Evolutionary conservation across 2,888 invertebrate genomes (phyloP).

Genomic region (Serrognathus titanus): DNA sequence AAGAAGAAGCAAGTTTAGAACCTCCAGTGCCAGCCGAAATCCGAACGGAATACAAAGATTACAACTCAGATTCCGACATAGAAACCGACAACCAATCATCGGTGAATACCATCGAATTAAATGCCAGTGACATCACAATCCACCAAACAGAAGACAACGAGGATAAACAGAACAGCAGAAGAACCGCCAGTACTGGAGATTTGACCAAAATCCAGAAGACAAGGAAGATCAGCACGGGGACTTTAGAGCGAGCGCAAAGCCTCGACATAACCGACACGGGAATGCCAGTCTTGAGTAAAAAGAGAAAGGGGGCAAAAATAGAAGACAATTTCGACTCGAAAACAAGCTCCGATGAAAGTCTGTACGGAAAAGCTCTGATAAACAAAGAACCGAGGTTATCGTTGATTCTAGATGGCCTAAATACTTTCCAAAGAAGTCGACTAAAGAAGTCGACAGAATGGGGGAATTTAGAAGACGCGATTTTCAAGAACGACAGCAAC

Average conservation of each 20-base stretch:
- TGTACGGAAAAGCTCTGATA: slow-evolving; percentile 50
- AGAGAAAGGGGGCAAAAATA: slow-evolving; percentile 64
- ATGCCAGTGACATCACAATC: slow-evolving; percentile 71
- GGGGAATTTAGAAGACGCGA: slow-evolving; percentile 74
- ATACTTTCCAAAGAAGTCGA: slow-evolving; percentile 64
- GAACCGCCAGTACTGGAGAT: slow-evolving; percentile 77
- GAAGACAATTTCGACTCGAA: slow-evolving; percentile 42
- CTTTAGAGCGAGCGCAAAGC: slow-evolving; percentile 75
- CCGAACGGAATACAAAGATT: slow-evolving; percentile 30
- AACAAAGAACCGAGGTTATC: slow-evolving; percentile 59
- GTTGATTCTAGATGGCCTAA: slow-evolving; percentile 62
- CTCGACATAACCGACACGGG: slow-evolving; percentile 66
- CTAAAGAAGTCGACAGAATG: slow-evolving; percentile 73
- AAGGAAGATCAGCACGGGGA: slow-evolving; percentile 50
- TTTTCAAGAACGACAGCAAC: slow-evolving; percentile 49
- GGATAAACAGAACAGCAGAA: slow-evolving; percentile 62
- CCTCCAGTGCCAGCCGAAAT: slow-evolving; percentile 9
- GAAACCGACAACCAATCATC: slow-evolving; percentile 50
- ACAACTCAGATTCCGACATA: slow-evolving; percentile 53
- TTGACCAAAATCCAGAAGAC: slow-evolving; percentile 64
- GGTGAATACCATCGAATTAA: slow-evolving; percentile 67
- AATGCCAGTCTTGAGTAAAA: slow-evolving; percentile 49
- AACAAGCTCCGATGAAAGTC: slow-evolving; percentile 41
- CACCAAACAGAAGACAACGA: slow-evolving; percentile 64
- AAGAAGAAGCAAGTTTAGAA: slow-evolving; percentile 10